These are phyloP conservation scores for Drosophila robusta DNA, from an alignment of 2,888 invertebrate species.

Conservation along the genomic window DNA sequence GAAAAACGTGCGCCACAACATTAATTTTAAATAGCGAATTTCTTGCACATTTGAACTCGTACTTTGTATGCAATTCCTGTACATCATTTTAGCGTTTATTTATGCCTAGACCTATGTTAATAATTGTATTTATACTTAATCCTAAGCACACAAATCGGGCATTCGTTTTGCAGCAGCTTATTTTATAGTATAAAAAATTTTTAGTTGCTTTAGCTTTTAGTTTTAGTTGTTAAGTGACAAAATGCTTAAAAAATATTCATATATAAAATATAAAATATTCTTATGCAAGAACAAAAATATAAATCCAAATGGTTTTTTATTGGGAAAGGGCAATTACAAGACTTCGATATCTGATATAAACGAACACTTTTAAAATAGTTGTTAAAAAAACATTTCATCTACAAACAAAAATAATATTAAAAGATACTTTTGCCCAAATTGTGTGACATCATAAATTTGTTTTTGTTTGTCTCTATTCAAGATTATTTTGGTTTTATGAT, in stretches of 20 bases:
- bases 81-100: constrained; percentile 63
- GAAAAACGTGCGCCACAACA: constrained; percentile 28
- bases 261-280: constrained; percentile 78
- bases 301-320: constrained; percentile 4
- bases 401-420: not conserved
- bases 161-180: constrained; percentile 36
- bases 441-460: not conserved
- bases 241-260: constrained; percentile 60
- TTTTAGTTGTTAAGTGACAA: constrained; percentile 50
- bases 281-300: constrained; percentile 63
- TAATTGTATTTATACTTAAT: constrained; percentile 56
- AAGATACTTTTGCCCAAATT: not conserved
- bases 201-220: constrained; percentile 49
- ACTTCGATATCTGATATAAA: no score
- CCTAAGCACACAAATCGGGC: constrained; percentile 51
- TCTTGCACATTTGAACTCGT: constrained; percentile 47
- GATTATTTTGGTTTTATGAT: not conserved
- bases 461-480: not conserved
- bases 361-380: no score
- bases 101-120: constrained; percentile 43
- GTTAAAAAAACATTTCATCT: no score
- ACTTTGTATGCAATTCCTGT: constrained; percentile 53
- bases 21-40: constrained; percentile 76
- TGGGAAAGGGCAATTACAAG: not conserved
- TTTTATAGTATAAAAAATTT: constrained; percentile 9